phyloP scores from a whole-genome alignment of 1,140 invertebrate genomes.

The Magallana angulata region DNA sequence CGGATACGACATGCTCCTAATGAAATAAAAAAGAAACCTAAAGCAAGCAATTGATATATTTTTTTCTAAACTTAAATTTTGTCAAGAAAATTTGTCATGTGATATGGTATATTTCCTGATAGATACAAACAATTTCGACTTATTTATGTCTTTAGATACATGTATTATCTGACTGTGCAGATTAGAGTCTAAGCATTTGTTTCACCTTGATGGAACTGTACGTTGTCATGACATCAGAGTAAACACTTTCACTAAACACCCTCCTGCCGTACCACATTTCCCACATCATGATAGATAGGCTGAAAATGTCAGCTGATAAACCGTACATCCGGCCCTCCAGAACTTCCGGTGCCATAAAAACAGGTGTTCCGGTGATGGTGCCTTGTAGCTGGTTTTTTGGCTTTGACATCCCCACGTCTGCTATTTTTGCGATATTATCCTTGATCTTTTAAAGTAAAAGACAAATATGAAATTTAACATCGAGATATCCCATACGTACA shows the following conservation, averaged over 20 bases:
- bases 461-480: no score
- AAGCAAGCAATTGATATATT: not conserved
- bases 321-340: conserved; percentile 48
- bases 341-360: conserved; percentile 58
- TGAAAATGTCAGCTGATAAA: conserved; percentile 54
- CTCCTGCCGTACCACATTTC: conserved; percentile 57
- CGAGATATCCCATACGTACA: no score
- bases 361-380: conserved; percentile 54
- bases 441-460: conserved; percentile 55
- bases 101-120: no score
- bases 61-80: no score
- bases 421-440: conserved; percentile 56
- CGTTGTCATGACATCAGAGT: not conserved
- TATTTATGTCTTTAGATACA: not conserved
- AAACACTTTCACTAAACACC: conserved; percentile 28
- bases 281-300: conserved; percentile 52
- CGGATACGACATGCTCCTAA: not conserved
- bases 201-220: not conserved
- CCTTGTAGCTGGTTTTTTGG: conserved; percentile 48
- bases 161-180: not conserved
- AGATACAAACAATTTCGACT: no score
- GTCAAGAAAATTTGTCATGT: no score
- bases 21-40: not conserved
- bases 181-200: not conserved
- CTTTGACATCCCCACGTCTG: conserved; percentile 60